Base-by-base conservation (phyloP, 2,113 vertebrate species). In the Trematomus loennbergii region DNA sequence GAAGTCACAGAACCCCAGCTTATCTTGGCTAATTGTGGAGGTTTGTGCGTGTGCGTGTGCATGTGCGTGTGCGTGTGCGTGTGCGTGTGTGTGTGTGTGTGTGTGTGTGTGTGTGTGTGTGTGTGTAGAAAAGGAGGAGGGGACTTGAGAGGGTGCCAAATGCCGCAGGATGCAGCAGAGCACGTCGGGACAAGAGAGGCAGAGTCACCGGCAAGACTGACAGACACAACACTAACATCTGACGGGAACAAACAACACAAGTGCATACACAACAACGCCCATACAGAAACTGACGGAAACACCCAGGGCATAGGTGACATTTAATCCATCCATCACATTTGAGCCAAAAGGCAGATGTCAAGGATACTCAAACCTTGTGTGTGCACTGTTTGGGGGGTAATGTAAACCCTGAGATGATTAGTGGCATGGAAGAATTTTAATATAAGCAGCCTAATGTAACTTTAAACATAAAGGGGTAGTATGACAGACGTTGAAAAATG, bases 1-100 rank as follows among this genome's bases (percentile, higher is more conserved):
- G 93, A 95, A 93, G 91, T 92, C 82, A 85, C 81, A 79, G 85
- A 93, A 91, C 89, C 89, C 86, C 75, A 57, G 89, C 79, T 93
- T 92, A 89, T 92, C 92, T 90, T 71, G 75, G 90, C 83, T 88
- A 90, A 88, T 92, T 92, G 88, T 83, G 63, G 40, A 55, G 83
- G 58, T 81, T 63, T 74, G n/a, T 74, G 72, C 36, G 61, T 69
- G 60, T 82, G 67, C 65, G 79, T 66, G 40, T 84, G 71, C 3
- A n/a, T 83, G 71, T 76, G 76, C 74, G 36, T 78, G 72, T 45
- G 40, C 59, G 64, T 68, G 25, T 68, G 57, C 67, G 65, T 72
- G 18, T 70, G 72, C 48, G 57, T 65, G 54, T 82, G 72, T 60
- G 82, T 67, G 48, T 81, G 72, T 82, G 72, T 69, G 75, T 73